Conservation (phyloP, 2,113 vertebrate genomes). For the Mustelus asterias region DNA sequence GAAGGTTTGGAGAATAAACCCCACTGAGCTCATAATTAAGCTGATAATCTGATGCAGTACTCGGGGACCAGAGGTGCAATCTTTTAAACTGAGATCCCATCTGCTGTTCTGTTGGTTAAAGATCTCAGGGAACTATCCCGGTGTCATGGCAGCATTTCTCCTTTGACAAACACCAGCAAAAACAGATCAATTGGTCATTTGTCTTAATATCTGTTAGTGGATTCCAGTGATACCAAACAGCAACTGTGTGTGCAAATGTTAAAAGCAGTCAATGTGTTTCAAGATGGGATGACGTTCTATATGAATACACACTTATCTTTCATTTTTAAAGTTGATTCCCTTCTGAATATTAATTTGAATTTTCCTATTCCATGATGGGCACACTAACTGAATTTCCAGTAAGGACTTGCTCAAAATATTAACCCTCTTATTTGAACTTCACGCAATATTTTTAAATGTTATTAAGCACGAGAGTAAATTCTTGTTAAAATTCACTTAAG, state of each 20-base stretch:
- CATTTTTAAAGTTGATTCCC: neutral
- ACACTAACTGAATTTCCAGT: neutral
- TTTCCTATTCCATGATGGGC: neutral
- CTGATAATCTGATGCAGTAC: conserved; percentile 28
- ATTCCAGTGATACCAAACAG: neutral
- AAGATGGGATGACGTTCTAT: neutral
- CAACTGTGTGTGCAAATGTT: neutral
- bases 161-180: neutral
- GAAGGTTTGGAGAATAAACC: neutral
- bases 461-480: neutral
- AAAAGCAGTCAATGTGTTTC: neutral
- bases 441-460: neutral
- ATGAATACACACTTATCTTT: neutral
- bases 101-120: conserved; percentile 9
- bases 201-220: neutral
- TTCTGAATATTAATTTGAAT: neutral
- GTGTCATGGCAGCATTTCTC: neutral
- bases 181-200: neutral
- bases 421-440: neutral
- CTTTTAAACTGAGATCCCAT: conserved; percentile 24
- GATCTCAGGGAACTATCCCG: neutral
- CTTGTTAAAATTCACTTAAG: neutral
- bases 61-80: conserved; percentile 1
- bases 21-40: conserved; percentile 28
- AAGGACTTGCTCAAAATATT: neutral